These are phyloP conservation scores for Dioctria rufipes DNA, from an alignment of 2,888 invertebrate genomes.

Conservation along the genomic window DNA sequence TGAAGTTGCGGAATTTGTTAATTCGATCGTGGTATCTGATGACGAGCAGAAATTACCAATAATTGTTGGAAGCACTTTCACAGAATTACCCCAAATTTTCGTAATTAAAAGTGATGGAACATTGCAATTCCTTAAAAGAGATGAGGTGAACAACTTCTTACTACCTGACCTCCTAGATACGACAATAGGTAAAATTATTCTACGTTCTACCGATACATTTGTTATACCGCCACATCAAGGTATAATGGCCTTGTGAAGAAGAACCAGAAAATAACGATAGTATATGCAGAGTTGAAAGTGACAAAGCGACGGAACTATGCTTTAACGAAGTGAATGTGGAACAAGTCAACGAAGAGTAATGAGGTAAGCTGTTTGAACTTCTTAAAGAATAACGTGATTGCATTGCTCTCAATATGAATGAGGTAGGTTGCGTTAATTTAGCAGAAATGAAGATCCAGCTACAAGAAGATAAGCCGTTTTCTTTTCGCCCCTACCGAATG, in stretches of 20 bases:
- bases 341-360: background rate
- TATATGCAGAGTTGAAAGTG: background rate
- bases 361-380: background rate
- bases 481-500: background rate
- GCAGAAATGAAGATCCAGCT: slow-evolving; percentile 61
- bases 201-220: background rate
- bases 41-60: slow-evolving; percentile 52
- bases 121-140: background rate
- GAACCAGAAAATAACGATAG: background rate
- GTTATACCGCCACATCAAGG: background rate
- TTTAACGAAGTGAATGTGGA: background rate
- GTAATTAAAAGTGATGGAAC: slow-evolving; percentile 25
- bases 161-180: background rate
- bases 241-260: background rate
- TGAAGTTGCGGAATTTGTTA: slow-evolving; percentile 37
- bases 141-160: background rate
- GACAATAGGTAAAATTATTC: background rate
- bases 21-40: slow-evolving; percentile 45
- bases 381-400: background rate
- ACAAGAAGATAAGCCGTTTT: too few species aligned
- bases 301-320: background rate
- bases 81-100: slow-evolving; percentile 45
- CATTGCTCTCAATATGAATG: background rate
- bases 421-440: slow-evolving; percentile 43
- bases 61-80: slow-evolving; percentile 51